Evolutionary conservation across 2,888 invertebrate genomes (phyloP).

Genomic region (Muschampia plurimacula): DNA sequence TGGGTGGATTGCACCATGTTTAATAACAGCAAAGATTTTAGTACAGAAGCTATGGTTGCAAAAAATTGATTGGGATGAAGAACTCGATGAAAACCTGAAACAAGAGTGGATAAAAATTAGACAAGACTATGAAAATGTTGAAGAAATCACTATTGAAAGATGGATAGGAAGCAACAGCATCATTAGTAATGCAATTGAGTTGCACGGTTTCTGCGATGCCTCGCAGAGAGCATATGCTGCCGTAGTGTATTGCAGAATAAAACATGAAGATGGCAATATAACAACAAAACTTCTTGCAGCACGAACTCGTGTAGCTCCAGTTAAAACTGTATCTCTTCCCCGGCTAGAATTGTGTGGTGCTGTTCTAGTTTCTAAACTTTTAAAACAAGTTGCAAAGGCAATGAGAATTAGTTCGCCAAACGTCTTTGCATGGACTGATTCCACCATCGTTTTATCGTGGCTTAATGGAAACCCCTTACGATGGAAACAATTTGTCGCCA

Average conservation of each 20-base stretch:
- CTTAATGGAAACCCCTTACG: background rate
- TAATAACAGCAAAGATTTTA: background rate
- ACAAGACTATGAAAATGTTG: background rate
- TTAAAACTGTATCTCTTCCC: background rate
- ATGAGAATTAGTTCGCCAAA: background rate
- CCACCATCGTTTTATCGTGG: background rate
- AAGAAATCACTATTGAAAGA: background rate
- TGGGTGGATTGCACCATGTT: background rate
- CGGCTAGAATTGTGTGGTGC: background rate
- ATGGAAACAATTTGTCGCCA: conserved; percentile 1
- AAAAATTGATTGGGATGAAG: background rate
- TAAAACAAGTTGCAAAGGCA: background rate
- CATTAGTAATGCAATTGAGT: background rate
- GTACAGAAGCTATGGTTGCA: background rate
- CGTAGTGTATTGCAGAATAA: background rate
- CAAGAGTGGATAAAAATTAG: background rate
- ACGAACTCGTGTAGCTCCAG: background rate
- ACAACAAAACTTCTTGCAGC: background rate
- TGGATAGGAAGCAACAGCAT: background rate
- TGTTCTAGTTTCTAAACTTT: background rate
- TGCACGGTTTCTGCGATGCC: background rate
- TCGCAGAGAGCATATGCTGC: background rate
- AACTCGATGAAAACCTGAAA: background rate
- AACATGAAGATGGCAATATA: background rate
- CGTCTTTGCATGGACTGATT: background rate